Conservation (phyloP, 2,113 vertebrate species). For the Pipa parva region DNA sequence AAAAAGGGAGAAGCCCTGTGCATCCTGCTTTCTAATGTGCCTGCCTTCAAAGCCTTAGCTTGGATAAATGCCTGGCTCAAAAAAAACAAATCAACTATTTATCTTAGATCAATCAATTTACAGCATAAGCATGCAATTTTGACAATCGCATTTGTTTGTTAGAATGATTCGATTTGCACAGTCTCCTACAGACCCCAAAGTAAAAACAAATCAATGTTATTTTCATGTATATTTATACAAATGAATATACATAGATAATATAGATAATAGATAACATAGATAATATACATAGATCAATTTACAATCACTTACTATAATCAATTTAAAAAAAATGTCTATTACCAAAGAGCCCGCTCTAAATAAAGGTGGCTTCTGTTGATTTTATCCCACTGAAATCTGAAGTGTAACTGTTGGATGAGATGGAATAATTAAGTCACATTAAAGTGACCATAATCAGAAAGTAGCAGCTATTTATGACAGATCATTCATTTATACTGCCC, state of each 20-base stretch:
- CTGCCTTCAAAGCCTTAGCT: conserved; percentile 24
- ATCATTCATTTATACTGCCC: too few species aligned
- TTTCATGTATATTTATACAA: background rate
- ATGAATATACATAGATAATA: too few species aligned
- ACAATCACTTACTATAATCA: background rate
- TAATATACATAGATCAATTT: too few species aligned
- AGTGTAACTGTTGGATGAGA: too few species aligned
- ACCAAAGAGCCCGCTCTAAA: too few species aligned
- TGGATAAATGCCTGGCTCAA: conserved; percentile 26
- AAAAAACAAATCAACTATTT: conserved; percentile 34
- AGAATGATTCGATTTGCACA: background rate
- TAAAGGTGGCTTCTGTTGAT: too few species aligned
- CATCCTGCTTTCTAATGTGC: conserved; percentile 23
- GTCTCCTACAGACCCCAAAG: background rate
- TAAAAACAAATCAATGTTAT: background rate
- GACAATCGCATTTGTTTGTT: conserved; percentile 21
- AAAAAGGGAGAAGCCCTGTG: conserved; percentile 11
- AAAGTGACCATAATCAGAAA: too few species aligned
- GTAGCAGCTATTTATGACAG: too few species aligned
- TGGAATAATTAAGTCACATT: too few species aligned
- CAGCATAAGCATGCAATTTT: conserved; percentile 14
- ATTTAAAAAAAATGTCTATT: background rate
- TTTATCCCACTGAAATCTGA: too few species aligned
- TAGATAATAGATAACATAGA: too few species aligned
- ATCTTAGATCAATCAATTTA: conserved; percentile 37